These are phyloP conservation scores for Bombus terrestris DNA, from an alignment of 1,140 invertebrate genomes.

Conservation along the genomic window DNA sequence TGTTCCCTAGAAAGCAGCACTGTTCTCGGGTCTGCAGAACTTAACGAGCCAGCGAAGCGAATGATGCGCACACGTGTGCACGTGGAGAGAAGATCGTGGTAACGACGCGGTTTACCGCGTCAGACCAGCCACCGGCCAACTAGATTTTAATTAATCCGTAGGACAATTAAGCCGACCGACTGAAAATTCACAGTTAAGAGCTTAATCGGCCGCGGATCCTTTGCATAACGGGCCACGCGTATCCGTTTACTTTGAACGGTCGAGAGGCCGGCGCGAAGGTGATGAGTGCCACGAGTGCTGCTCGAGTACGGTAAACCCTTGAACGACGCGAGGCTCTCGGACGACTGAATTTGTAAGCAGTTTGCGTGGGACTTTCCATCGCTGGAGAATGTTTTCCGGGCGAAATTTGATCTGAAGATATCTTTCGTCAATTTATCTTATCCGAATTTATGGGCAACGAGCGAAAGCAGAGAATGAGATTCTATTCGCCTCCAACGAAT, in stretches of 20 bases:
- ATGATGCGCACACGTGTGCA: too few species aligned
- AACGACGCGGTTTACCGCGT: neutral
- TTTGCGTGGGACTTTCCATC: too few species aligned
- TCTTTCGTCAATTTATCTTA: too few species aligned
- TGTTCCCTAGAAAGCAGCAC: neutral
- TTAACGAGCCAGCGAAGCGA: neutral
- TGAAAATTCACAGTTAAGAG: neutral
- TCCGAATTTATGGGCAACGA: too few species aligned
- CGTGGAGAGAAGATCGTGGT: neutral
- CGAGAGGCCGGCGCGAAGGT: neutral
- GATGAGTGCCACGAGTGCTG: neutral
- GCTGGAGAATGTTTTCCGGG: too few species aligned
- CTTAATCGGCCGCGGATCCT: conserved; percentile 12
- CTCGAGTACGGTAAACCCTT: neutral
- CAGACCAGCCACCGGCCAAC: neutral
- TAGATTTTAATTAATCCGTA: conserved; percentile 57
- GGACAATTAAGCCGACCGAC: conserved; percentile 5
- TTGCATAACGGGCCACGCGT: conserved; percentile 15
- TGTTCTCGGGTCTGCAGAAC: neutral
- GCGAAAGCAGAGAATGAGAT: too few species aligned
- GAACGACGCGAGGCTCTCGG: neutral
- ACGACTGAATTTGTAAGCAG: neutral
- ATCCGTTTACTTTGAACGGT: neutral
- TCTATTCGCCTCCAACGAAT: too few species aligned
- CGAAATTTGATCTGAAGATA: too few species aligned